Evolutionary conservation across 2,797 vertebrate genomes (phyloP), one percentile per base, ranked within the genome.

Genomic region (Sardinella longiceps): DNA sequence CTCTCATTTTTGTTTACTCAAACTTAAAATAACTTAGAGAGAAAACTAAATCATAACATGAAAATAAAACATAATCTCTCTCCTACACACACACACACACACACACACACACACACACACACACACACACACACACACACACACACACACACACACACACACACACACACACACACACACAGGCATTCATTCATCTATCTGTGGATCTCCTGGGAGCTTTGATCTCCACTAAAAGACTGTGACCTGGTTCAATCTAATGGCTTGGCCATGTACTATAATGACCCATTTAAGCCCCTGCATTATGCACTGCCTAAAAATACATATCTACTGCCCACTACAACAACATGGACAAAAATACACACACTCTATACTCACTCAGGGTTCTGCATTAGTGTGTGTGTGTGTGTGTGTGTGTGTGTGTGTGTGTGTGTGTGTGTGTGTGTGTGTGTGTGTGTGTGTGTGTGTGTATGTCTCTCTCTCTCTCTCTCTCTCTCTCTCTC

Each of bases 181-280:
- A 39, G 30, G 23, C 50, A 56, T 9, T 11, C 28, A n/a, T 37
- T 23, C 63, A 74, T 37, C 23, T 1, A 37, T 30, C 46, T 39
- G 48, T 10, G 48, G 20, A n/a, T 25, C 63, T 51, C 30, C 30
- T 0, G 30, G 3, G n/a, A 33, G 20, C 33, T 80, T 81, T 84
- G 51, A 51, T 80, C 37, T 43, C 70, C 33, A 37, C 30, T 37
- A 70, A 33, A 70, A 70, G 6, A 77, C 30, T 33, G 6, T 77
- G 70, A 77, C 70, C 70, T 77, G 15, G 70, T 77, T 77, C 70
- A 77, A 23, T 77, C 70, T 77, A 74, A 74, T 39, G 70, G 70
- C 18, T 77, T 18, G 2, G 18, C 4, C 20, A 23, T n/a, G n/a
- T n/a, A n/a, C n/a, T n/a, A n/a, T 43, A 77, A 43, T 39, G 37